Conservation (phyloP, 2,113 vertebrate genomes). For the Phalacrocorax aristotelis region DNA sequence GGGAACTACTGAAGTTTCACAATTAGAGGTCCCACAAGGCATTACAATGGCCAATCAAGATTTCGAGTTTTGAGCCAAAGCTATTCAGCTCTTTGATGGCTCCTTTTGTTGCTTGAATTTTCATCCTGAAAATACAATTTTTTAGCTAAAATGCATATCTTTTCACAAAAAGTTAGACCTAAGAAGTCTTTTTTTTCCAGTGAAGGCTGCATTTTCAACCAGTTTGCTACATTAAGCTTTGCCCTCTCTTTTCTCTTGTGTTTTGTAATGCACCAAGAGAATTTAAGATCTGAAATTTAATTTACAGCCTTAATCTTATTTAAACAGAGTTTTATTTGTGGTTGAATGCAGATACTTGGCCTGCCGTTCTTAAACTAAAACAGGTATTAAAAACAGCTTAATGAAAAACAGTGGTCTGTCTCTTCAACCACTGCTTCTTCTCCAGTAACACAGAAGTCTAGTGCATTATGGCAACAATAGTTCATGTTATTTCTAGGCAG, state of each 20-base stretch:
- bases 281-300: conserved; percentile 40
- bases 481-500: background rate
- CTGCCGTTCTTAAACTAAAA: conserved; percentile 2
- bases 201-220: background rate
- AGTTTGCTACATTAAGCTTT: background rate
- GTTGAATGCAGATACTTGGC: background rate
- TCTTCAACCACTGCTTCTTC: conserved; percentile 1
- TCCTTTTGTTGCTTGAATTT: background rate
- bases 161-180: background rate
- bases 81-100: background rate
- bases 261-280: background rate
- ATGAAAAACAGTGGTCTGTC: conserved; percentile 6
- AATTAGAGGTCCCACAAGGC: background rate
- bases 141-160: background rate
- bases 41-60: background rate
- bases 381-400: background rate
- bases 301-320: conserved; percentile 10
- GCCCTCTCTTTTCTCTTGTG: background rate
- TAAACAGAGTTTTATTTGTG: conserved; percentile 21
- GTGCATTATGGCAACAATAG: background rate
- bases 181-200: background rate
- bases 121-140: background rate
- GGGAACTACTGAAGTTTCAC: background rate
- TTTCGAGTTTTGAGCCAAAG: background rate
- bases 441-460: background rate